These are phyloP conservation scores for Eptesicus fuscus DNA, from an alignment of 2,113 vertebrate genomes.

Conservation along the genomic window DNA sequence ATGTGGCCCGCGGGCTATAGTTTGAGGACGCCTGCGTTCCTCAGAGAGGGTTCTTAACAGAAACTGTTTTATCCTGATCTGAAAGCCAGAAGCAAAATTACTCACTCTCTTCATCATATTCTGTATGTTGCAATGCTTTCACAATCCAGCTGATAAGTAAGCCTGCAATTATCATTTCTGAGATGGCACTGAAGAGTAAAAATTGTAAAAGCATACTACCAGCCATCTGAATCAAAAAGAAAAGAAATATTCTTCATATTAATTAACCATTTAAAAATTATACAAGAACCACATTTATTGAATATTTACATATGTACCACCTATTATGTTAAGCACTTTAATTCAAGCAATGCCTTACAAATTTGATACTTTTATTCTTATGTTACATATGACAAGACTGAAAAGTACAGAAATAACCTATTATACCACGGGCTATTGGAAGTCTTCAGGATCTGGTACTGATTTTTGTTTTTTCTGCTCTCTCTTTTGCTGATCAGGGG, in stretches of 20 bases:
- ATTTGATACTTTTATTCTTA: neutral
- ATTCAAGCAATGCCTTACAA: neutral
- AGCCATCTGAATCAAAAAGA: slow-evolving; percentile 28
- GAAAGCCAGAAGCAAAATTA: neutral
- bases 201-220: slow-evolving; percentile 44
- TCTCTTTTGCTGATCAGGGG: neutral
- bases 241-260: neutral
- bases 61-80: neutral
- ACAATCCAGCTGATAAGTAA: neutral
- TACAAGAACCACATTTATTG: neutral
- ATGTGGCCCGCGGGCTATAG: too few species aligned
- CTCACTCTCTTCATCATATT: neutral
- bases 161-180: neutral
- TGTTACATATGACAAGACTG: neutral
- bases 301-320: neutral
- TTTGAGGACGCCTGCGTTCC: too few species aligned
- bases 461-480: neutral
- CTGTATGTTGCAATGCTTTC: accelerated
- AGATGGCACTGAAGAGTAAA: neutral
- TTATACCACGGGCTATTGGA: accelerated
- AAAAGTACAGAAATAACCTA: neutral
- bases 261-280: neutral
- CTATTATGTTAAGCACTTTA: neutral
- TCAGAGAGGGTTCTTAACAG: neutral
- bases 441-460: neutral